Evolutionary conservation across 2,113 vertebrate genomes (phyloP), one percentile per base, ranked within the genome.

Genomic region (Nesogale talazaci): DNA sequence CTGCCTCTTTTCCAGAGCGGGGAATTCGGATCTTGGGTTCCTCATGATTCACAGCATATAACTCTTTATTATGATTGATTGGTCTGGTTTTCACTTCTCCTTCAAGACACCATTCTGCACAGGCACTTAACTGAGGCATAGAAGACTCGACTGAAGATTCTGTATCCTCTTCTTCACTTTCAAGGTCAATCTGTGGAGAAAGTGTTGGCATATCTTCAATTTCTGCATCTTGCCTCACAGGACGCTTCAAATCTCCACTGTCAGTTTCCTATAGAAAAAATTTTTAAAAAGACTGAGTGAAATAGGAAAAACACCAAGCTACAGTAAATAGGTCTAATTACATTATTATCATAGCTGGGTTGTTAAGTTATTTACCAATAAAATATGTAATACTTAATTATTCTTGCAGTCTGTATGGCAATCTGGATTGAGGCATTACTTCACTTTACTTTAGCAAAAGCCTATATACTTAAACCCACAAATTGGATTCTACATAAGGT

Each of bases 161-260:
- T 69, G n/a, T 31, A 80, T 20, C 69, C 78, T 84, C 92, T 42
- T 93, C 93, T 89, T 97, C 95, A 90, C 17, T 34, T 74, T 82
- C 83, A 57, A 91, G 92, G 90, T 6, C 17, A 38, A 42, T 70
- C 74, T 98, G 97, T 0, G 97, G 97, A 94, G 98, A 98, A 25
- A 98, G 93, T 0, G 95, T 96, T 84, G 97, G 97, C 98, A 98
- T 98, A 82, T 96, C 96, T 61, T 94, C 96, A 70, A 61, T 88
- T 52, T 97, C 96, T 36, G 95, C 92, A 14, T 97, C 95, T 80
- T 91, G 96, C 88, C 91, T 67, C 0, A 0, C 27, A 76, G 90
- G 91, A 52, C 65, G 96, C 40, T 90, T 93, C 20, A 75, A 36
- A 94, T 93, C 86, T 16, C 27, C 94, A 89, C n/a, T 83, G 1